Conservation (phyloP, 2,113 vertebrate species). For the Vulpes ferrilata region DNA sequence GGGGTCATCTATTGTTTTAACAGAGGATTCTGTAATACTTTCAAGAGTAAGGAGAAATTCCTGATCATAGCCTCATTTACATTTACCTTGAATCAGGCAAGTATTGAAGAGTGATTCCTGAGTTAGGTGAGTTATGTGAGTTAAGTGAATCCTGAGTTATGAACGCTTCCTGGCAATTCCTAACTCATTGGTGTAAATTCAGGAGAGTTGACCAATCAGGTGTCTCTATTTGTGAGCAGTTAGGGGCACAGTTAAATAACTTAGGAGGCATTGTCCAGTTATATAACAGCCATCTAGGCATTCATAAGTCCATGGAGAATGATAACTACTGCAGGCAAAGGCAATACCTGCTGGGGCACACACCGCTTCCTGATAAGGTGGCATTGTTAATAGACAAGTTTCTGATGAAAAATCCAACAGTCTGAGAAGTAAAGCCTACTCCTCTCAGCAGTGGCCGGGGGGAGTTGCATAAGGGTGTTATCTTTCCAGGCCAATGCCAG, state of each 20-base stretch:
- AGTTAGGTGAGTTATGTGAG: neutral
- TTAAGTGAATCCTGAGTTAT: neutral
- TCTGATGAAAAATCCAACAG: neutral
- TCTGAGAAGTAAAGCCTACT: neutral
- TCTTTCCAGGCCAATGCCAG: neutral
- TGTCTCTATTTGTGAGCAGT: neutral
- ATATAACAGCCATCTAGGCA: neutral
- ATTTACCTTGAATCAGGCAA: neutral
- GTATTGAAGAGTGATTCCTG: neutral
- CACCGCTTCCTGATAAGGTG: neutral
- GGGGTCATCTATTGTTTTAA: neutral
- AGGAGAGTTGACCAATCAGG: neutral
- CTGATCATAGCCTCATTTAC: neutral
- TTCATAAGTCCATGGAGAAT: neutral
- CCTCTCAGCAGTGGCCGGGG: neutral
- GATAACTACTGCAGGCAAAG: neutral
- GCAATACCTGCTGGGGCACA: neutral
- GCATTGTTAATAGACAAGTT: neutral
- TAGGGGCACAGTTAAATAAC: neutral
- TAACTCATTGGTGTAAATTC: neutral
- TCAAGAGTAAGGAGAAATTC: neutral
- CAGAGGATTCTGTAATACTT: neutral
- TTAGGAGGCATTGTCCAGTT: neutral
- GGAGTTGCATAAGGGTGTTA: neutral
- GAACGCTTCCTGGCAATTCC: neutral